These are phyloP conservation scores for Ariolimax columbianus DNA, from an alignment of 2,888 invertebrate genomes.

Conservation along the genomic window DNA sequence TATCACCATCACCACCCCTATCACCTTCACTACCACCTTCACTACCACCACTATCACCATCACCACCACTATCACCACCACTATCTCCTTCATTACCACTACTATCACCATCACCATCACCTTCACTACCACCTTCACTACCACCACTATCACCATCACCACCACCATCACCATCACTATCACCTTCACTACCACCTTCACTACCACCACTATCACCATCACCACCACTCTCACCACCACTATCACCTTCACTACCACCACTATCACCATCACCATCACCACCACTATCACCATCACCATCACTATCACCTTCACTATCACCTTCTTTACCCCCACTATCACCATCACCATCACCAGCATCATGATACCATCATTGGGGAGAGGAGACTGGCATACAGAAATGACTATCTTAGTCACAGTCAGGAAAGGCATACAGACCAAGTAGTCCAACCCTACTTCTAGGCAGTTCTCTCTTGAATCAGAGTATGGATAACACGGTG, in stretches of 20 bases:
- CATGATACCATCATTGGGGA: too few relatives aligned
- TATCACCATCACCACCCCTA: too few relatives aligned
- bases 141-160: neutral
- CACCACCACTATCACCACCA: too few relatives aligned
- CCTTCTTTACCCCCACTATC: neutral
- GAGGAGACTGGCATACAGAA: too few relatives aligned
- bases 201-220: neutral
- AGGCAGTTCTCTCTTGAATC: too few relatives aligned
- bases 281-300: too few relatives aligned
- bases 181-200: neutral
- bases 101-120: neutral
- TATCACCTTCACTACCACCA: neutral
- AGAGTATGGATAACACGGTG: too few relatives aligned
- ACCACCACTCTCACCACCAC: neutral
- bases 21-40: too few relatives aligned
- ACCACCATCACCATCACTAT: neutral
- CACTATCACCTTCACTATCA: neutral
- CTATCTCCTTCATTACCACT: neutral
- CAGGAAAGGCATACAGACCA: too few relatives aligned
- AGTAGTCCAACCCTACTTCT: too few relatives aligned
- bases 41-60: too few relatives aligned
- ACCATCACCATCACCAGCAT: neutral
- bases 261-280: neutral
- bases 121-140: neutral
- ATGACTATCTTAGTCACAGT: too few relatives aligned